These are phyloP conservation scores for Dermochelys coriacea DNA, from an alignment of 2,797 vertebrate species.

Conservation along the genomic window DNA sequence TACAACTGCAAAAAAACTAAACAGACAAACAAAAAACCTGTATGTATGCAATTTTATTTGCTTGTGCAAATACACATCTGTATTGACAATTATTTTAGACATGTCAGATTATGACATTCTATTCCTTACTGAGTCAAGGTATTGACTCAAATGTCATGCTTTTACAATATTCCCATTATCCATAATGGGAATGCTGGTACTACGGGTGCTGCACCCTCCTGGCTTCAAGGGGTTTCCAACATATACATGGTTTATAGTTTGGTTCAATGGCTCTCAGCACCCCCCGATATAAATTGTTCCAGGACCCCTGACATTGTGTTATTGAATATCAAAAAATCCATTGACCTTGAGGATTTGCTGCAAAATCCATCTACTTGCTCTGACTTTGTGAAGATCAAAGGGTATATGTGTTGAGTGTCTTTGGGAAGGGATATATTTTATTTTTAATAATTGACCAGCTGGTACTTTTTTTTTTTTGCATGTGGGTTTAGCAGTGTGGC, in stretches of 20 bases:
- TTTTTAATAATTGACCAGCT: background rate
- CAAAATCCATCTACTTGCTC: background rate
- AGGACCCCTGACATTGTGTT: too few relatives aligned
- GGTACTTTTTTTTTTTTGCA: background rate
- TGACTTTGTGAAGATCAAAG: background rate
- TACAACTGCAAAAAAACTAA: background rate
- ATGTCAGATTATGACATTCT: background rate
- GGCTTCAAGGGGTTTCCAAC: too few relatives aligned
- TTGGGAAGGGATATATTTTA: background rate
- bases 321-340: background rate
- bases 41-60: accelerated
- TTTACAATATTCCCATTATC: background rate
- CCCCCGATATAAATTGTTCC: too few relatives aligned
- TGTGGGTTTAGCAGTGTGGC: background rate
- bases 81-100: background rate
- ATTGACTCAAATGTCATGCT: background rate
- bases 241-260: too few relatives aligned
- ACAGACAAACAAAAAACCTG: background rate
- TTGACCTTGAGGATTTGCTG: background rate
- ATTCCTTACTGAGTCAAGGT: background rate
- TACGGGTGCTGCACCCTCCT: too few relatives aligned
- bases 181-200: too few relatives aligned
- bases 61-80: accelerated
- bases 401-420: background rate
- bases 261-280: too few relatives aligned